Percentiles rank a stretch among this genome's conserved stretches.
Evolutionary conservation across 1,140 invertebrate genomes (phyloP).

Genomic region (Polyergus mexicanus): DNA sequence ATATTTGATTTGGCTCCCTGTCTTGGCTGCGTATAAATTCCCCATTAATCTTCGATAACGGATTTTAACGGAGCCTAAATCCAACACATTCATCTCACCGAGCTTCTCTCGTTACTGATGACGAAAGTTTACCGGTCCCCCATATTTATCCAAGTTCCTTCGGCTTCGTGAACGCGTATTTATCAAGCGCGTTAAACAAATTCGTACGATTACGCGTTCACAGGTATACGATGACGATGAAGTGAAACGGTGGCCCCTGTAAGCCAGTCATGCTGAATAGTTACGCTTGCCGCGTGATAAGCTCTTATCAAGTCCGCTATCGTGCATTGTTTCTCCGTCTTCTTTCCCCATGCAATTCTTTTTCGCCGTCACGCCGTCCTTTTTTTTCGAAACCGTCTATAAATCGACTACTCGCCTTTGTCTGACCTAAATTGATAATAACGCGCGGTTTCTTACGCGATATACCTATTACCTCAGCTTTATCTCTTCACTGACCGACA

Average conservation of each 20-base stretch:
- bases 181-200: conserved; percentile 45
- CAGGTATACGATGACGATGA: conserved; percentile 63
- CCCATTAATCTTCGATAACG: not conserved
- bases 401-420: not conserved
- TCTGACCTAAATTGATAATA: conserved; percentile 51
- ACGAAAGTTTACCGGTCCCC: conserved; percentile 5
- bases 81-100: not conserved
- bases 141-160: not conserved
- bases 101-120: conserved; percentile 19
- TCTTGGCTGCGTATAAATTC: not conserved
- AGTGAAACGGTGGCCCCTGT: conserved; percentile 7
- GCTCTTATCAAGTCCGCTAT: conserved; percentile 57
- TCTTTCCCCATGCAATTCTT: not conserved
- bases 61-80: not conserved
- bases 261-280: conserved; percentile 30
- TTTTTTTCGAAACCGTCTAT: conserved; percentile 7
- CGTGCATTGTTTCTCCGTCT: not conserved
- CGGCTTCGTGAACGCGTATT: not conserved
- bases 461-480: conserved; percentile 15
- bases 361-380: not conserved
- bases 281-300: conserved; percentile 52
- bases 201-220: conserved; percentile 25
- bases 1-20: not conserved
- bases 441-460: not conserved
- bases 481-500: not conserved